phyloP scores from a whole-genome alignment of 2,888 invertebrate species.

The Mesoligia furuncula region DNA sequence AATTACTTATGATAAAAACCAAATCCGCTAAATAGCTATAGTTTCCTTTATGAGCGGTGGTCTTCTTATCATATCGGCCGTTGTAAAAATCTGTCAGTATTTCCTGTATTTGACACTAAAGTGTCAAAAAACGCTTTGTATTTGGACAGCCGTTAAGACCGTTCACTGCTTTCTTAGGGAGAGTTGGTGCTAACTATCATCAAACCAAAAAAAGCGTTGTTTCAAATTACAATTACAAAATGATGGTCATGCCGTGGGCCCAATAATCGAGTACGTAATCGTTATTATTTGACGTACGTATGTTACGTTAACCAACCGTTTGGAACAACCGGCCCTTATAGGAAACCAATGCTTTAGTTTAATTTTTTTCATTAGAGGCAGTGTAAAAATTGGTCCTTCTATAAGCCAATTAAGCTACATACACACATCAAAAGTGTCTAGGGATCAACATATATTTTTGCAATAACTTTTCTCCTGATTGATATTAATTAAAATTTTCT shows the following conservation, averaged over 20 bases:
- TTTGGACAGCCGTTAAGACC: background rate
- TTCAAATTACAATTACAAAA: no score
- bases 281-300: no score
- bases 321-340: no score
- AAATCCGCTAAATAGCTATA: background rate
- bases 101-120: background rate
- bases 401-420: background rate
- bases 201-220: no score
- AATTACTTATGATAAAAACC: background rate
- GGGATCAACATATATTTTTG: no score
- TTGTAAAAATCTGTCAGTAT: background rate
- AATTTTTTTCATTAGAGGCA: background rate
- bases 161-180: background rate
- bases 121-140: background rate
- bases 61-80: background rate
- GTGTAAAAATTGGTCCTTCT: background rate
- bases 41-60: background rate
- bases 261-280: no score
- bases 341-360: background rate
- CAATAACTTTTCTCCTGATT: no score
- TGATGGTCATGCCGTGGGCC: no score
- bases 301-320: no score
- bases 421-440: no score
- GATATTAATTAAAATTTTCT: no score
- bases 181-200: no score